phyloP scores from a whole-genome alignment of 2,113 vertebrate genomes.

The Sinocyclocheilus grahami region DNA sequence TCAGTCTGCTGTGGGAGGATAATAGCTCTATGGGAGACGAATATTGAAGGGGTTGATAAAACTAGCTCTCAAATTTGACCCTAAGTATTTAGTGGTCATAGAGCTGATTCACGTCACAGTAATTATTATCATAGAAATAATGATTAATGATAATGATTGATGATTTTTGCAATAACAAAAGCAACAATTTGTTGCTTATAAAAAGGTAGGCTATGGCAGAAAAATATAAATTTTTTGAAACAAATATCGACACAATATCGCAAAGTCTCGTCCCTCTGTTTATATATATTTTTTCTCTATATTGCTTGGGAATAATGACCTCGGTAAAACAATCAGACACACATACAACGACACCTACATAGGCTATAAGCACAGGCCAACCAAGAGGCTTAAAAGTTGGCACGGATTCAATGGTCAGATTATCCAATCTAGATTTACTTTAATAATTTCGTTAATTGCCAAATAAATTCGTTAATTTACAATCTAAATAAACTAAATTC shows the following conservation, averaged over 20 bases:
- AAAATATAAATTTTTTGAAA: background rate
- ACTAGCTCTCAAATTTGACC: background rate
- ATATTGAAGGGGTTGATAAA: background rate
- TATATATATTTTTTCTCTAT: background rate
- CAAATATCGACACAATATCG: background rate
- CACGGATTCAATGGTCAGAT: slow-evolving; percentile 25
- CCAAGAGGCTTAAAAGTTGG: slow-evolving; percentile 22
- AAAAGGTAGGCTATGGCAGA: background rate
- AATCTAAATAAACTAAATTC: slow-evolving; percentile 44
- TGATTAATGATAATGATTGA: background rate
- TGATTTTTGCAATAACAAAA: background rate
- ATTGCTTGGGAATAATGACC: background rate
- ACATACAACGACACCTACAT: background rate
- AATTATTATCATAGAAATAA: background rate
- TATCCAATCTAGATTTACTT: slow-evolving; percentile 5
- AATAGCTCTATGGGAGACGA: background rate
- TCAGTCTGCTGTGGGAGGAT: background rate
- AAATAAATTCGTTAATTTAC: slow-evolving; percentile 37
- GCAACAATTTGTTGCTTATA: background rate
- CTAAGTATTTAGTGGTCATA: background rate
- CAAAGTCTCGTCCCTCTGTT: background rate
- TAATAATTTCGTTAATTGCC: slow-evolving; percentile 42
- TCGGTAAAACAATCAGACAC: background rate
- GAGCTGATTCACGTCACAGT: background rate
- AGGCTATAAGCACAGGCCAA: background rate